Evolutionary conservation across 2,888 invertebrate genomes (phyloP), one percentile per base, ranked within the genome.

Genomic region (Agrenia bidenticulata): DNA sequence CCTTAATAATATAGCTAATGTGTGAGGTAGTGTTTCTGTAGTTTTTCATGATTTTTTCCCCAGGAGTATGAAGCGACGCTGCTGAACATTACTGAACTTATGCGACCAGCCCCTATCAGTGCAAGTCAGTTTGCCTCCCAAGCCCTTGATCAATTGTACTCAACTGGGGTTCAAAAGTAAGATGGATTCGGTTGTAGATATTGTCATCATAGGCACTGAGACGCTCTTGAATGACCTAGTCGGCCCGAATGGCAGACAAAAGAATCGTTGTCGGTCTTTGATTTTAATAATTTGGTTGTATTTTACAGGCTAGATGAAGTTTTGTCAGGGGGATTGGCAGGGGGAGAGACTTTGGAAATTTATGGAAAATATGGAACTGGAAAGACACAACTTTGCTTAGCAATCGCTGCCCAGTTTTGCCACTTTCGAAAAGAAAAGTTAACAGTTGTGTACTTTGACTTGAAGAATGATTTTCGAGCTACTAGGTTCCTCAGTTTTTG

Each of bases 321-420:
- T 57, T 79, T 89, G 49, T 81, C 83, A 75, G 89, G 89, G 59
- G 92, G 92, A 1, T 80, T 92, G 61, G 83, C 84, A 70, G 82
- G 85, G 57, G 88, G 89, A 17, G 84, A 85, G 73, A 83, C 92
- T n/a, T 88, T 89, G 73, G 94, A 94, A 82, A 73, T 94, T 61
- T 89, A 87, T 80, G 93, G 94, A 0, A 79, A 85, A 55, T 84
- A 90, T n/a, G 86, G 86, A 39, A 82, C 86, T 53, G 92, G 94
- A 2, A 94, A 94, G 83, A 88, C 90, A 1, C 88, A 89, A 79
- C 78, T 93, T 21, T 87, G 88, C 78, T 81, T 87, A 62, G 86
- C 86, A 69, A 77, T 91, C 56, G 81, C 87, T 13, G 81, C 86
- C 49, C 87, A 88, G 78, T 81, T 87, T 76, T 83, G 85, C 7